phyloP scores from a whole-genome alignment of 37 sponge, comb jelly and placozoan species.

The Haliclona indistincta region DNA sequence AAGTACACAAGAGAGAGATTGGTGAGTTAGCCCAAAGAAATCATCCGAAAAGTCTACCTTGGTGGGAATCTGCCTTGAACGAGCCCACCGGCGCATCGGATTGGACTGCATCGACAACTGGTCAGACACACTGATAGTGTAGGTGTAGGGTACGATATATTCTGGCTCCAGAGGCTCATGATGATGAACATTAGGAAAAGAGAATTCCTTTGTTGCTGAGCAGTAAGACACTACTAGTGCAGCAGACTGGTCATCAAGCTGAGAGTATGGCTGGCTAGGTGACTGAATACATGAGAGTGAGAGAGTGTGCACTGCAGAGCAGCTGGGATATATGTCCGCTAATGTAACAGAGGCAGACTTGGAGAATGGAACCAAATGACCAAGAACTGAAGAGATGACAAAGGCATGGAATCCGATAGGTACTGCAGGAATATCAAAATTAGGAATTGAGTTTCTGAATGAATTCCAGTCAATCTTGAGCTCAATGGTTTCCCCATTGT shows the following conservation, averaged over 20 bases:
- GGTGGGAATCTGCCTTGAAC: no score
- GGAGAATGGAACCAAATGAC: background rate
- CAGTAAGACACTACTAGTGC: background rate
- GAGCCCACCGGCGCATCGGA: no score
- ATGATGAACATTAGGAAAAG: background rate
- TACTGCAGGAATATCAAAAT: background rate
- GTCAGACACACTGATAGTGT: background rate
- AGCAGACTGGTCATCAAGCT: background rate
- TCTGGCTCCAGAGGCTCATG: background rate
- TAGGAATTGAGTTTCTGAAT: background rate
- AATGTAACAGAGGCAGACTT: no score
- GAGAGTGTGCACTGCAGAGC: background rate
- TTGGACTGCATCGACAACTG: background rate
- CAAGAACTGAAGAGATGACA: background rate
- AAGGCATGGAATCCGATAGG: background rate
- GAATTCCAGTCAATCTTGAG: background rate
- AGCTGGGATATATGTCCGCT: background rate
- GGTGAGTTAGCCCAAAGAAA: background rate
- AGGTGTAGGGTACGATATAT: no score
- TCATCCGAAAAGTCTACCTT: background rate
- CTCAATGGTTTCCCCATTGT: background rate
- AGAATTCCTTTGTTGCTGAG: background rate
- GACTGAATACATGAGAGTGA: background rate
- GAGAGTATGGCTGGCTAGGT: background rate
- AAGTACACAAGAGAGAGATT: background rate